Percentiles rank a stretch among this genome's conserved stretches.
Evolutionary conservation across 2,888 invertebrate species (phyloP).

Genomic region (Andricus curvator): DNA sequence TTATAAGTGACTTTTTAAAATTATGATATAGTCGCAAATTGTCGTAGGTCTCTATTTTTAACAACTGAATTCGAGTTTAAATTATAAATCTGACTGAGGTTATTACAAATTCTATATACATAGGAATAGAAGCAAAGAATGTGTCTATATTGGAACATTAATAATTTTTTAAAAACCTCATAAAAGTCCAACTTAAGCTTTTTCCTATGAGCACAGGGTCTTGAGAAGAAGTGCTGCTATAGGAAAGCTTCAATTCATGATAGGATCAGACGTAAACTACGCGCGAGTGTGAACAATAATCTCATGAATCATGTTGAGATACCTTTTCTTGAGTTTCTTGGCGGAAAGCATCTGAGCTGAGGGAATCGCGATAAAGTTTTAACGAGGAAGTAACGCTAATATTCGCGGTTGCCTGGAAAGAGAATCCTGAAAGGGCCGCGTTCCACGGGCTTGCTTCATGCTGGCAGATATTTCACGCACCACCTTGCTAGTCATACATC

Average conservation of each 20-base stretch:
- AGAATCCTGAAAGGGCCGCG: conserved; percentile 45
- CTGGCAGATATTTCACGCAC: conserved; percentile 63
- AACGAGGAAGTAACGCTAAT: conserved; percentile 48
- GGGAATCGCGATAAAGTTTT: conserved; percentile 44
- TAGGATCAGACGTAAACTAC: conserved; percentile 18
- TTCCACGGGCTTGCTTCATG: conserved; percentile 47
- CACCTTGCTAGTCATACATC: conserved; percentile 68
- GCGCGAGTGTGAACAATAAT: conserved; percentile 28
- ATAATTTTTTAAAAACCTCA: neutral
- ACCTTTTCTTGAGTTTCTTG: conserved; percentile 17
- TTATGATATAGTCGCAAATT: too few relatives aligned
- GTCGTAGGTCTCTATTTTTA: too few relatives aligned
- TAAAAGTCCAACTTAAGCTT: neutral
- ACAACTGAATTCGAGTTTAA: neutral
- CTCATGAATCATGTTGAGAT: conserved; percentile 37
- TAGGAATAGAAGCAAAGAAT: neutral
- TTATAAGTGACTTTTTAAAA: too few relatives aligned
- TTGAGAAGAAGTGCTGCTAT: too few relatives aligned
- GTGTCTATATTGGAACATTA: neutral
- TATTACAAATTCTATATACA: neutral
- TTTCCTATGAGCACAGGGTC: neutral
- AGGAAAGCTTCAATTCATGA: neutral
- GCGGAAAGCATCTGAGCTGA: conserved; percentile 34
- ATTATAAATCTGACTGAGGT: neutral
- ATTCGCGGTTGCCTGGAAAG: conserved; percentile 45